phyloP scores from a whole-genome alignment of 1,140 invertebrate species.

The Onthophagus taurus region DNA sequence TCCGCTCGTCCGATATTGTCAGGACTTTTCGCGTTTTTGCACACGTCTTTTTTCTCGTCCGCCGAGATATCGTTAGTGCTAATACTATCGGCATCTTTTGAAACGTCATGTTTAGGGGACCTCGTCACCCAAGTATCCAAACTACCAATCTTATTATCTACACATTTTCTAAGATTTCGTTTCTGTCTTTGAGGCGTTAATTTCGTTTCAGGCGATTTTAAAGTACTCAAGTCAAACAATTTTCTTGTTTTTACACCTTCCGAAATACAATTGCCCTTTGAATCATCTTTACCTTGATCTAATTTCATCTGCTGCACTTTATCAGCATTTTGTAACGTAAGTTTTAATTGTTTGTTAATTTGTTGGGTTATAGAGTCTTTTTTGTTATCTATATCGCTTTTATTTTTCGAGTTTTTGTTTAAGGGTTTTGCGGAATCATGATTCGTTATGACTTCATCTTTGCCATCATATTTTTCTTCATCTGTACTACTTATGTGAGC shows the following conservation, averaged over 20 bases:
- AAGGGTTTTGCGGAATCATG: not conserved
- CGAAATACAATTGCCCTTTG: no score
- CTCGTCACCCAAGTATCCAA: constrained; percentile 4
- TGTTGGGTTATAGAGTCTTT: no score
- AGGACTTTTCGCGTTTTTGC: not conserved
- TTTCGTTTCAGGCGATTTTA: not conserved
- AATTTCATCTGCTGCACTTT: constrained; percentile 6
- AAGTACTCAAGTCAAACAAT: not conserved
- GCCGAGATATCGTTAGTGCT: constrained; percentile 2
- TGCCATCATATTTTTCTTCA: no score
- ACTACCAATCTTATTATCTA: not conserved
- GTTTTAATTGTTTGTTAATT: no score
- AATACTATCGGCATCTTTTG: constrained; percentile 2
- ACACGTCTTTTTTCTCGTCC: no score
- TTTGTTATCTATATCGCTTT: no score
- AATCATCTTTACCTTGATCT: constrained; percentile 1
- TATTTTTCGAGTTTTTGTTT: constrained; percentile 7
- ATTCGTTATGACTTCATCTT: no score
- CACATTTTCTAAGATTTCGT: no score
- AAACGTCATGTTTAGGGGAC: not conserved
- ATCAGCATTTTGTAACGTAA: no score
- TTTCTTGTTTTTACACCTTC: not conserved
- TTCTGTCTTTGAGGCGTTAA: no score
- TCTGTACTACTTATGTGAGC: no score
- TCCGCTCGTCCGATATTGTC: constrained; percentile 4